phyloP scores from a whole-genome alignment of 2,888 invertebrate species.

The Orthosia gothica region DNA sequence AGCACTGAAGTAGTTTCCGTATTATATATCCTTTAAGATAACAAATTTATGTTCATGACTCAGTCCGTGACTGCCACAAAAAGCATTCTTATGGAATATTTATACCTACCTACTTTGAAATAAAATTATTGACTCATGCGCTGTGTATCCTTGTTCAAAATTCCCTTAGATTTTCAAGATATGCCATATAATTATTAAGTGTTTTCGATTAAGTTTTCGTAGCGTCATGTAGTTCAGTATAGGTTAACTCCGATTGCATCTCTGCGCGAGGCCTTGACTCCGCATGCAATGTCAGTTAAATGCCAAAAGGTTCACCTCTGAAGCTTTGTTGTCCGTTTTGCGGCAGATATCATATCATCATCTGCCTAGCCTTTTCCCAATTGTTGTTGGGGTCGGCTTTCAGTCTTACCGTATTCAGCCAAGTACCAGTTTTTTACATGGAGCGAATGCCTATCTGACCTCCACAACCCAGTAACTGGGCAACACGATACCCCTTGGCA shows the following conservation, averaged over 20 bases:
- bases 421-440: no score
- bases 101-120: not conserved
- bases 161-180: not conserved
- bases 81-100: not conserved
- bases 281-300: slow-evolving; percentile 65
- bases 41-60: slow-evolving; percentile 34
- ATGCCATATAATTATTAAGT: not conserved
- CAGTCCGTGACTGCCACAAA: slow-evolving; percentile 6
- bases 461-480: no score
- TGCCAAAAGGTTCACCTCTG: slow-evolving; percentile 61
- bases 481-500: no score
- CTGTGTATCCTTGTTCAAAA: not conserved
- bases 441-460: no score
- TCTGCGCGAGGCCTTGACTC: slow-evolving; percentile 56
- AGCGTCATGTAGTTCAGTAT: slow-evolving; percentile 9
- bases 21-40: slow-evolving; percentile 36
- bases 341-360: no score
- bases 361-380: no score
- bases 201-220: slow-evolving; percentile 1
- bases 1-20: slow-evolving; percentile 22
- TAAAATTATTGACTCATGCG: not conserved
- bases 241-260: slow-evolving; percentile 47
- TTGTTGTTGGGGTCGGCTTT: no score
- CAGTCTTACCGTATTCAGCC: no score
- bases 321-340: slow-evolving; percentile 15